phyloP scores from a whole-genome alignment of 2,888 invertebrate species.

The Crematogaster levior region DNA sequence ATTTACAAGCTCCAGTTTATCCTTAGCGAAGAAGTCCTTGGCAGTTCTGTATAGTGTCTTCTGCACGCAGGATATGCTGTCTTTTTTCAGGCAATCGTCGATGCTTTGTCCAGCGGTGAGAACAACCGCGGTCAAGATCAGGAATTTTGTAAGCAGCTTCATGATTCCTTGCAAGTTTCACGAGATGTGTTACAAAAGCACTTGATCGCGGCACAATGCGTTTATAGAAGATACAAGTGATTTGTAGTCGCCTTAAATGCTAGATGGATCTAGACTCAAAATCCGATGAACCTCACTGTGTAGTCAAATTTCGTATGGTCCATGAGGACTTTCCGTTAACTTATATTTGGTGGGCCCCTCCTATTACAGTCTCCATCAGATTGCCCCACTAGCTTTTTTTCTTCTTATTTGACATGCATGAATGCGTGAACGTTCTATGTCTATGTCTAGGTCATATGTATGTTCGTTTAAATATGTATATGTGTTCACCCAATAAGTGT shows the following conservation, averaged over 20 bases:
- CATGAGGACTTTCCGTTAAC: conserved; percentile 84
- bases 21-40: conserved; percentile 88
- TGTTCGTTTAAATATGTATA: conserved; percentile 70
- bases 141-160: conserved; percentile 66
- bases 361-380: conserved; percentile 73
- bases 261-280: conserved; percentile 8
- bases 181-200: not conserved
- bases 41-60: conserved; percentile 88
- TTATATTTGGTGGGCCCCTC: conserved; percentile 84
- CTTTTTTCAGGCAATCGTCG: conserved; percentile 88
- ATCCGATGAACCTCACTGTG: conserved; percentile 76
- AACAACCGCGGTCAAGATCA: conserved; percentile 72
- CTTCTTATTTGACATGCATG: conserved; percentile 66
- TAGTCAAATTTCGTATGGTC: conserved; percentile 84
- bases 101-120: conserved; percentile 83
- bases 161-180: conserved; percentile 62
- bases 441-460: too few relatives aligned
- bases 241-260: not conserved
- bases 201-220: conserved; percentile 14
- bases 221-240: not conserved
- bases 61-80: conserved; percentile 89
- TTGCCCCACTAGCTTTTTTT: conserved; percentile 76
- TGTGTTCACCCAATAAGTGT: conserved; percentile 77
- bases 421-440: conserved; percentile 63
- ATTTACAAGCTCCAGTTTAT: conserved; percentile 87